Evolutionary conservation across 2,888 invertebrate species (phyloP).

Genomic region (Diachrysia chrysitis): DNA sequence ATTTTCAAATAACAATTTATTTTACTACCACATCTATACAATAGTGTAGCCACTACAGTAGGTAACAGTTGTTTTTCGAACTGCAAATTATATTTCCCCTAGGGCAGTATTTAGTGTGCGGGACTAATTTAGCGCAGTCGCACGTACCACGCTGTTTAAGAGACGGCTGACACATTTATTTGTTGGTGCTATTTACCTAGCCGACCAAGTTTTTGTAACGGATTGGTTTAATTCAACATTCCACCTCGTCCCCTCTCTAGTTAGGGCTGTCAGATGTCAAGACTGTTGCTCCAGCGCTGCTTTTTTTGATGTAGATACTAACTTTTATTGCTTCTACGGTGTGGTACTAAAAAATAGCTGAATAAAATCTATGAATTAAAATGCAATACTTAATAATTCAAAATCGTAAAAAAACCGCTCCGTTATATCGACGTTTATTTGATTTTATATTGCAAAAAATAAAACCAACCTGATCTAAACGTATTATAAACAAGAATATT

Average conservation of each 20-base stretch:
- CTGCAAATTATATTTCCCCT: slow-evolving; percentile 5
- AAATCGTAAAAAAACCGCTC: neutral
- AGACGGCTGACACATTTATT: slow-evolving; percentile 60
- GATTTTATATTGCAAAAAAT: no score
- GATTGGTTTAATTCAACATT: slow-evolving; percentile 71
- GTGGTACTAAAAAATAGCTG: neutral
- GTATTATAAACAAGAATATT: no score
- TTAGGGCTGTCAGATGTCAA: slow-evolving; percentile 51
- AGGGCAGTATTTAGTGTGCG: slow-evolving; percentile 20
- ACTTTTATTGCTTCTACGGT: neutral
- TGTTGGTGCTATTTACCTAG: slow-evolving; percentile 61
- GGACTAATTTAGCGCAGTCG: slow-evolving; percentile 42
- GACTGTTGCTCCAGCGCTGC: slow-evolving; percentile 10
- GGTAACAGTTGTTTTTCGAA: neutral
- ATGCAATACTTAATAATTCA: neutral
- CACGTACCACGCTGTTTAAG: slow-evolving; percentile 50
- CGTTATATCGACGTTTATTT: no score
- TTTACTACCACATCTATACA: no score
- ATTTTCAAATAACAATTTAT: no score
- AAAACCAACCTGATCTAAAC: no score
- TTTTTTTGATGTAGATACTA: slow-evolving; percentile 16
- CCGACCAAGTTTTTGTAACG: slow-evolving; percentile 69
- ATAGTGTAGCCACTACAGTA: no score
- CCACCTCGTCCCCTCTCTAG: slow-evolving; percentile 47
- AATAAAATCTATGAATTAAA: neutral